Conservation (phyloP, 2,797 vertebrate genomes). For the Aplochiton taeniatus region DNA sequence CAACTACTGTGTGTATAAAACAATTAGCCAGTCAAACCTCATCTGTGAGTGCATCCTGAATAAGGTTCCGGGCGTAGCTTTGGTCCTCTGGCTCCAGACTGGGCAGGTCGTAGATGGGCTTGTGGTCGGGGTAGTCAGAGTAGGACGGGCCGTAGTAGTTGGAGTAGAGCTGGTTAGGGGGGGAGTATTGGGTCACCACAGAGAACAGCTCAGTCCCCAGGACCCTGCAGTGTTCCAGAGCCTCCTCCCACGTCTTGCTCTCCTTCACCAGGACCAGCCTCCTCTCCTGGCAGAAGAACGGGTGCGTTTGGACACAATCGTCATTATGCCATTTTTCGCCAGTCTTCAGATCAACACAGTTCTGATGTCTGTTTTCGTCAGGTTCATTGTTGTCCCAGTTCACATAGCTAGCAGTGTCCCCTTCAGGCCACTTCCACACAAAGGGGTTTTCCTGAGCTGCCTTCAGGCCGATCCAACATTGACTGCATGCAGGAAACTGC, state of each 20-base stretch:
- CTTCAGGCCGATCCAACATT: slow-evolving; percentile 16
- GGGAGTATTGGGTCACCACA: neutral
- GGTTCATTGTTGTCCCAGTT: neutral
- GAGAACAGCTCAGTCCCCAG: neutral
- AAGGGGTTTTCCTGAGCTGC: too few relatives aligned
- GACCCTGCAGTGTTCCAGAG: slow-evolving; percentile 15
- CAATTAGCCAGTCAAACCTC: too few relatives aligned
- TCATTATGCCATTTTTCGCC: neutral
- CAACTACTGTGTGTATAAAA: too few relatives aligned
- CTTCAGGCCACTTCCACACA: slow-evolving; percentile 8
- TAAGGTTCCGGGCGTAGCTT: too few relatives aligned
- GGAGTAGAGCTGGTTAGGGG: neutral
- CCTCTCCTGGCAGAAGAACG: neutral
- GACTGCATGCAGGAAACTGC: neutral
- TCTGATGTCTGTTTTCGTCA: too few relatives aligned
- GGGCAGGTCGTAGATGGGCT: too few relatives aligned
- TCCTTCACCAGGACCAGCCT: neutral
- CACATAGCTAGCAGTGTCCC: neutral
- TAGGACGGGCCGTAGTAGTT: neutral
- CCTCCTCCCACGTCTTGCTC: slow-evolving; percentile 27
- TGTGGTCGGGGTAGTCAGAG: neutral
- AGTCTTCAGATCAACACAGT: neutral
- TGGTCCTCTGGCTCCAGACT: too few relatives aligned
- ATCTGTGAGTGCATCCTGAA: too few relatives aligned
- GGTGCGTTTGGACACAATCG: fast-evolving